Evolutionary conservation across 2,888 invertebrate species (phyloP), one percentile per base, ranked within the genome.

Genomic region (Plebejus melissa): DNA sequence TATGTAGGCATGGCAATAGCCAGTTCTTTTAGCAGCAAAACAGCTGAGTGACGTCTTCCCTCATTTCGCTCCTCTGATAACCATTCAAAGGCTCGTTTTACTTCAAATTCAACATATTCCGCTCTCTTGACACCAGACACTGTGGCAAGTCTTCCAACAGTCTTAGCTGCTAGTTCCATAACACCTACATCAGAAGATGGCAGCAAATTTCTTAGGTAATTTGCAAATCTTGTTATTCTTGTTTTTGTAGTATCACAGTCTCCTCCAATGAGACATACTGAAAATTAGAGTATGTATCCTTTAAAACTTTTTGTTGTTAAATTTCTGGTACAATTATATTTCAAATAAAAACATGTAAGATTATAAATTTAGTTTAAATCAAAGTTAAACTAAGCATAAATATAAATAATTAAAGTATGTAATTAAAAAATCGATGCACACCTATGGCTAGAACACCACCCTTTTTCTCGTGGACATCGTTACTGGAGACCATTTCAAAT

Each of bases 71-170:
- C 98, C 74, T 97, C 97, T 41, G 97, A 96, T 5, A 99, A 94
- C 98, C 98, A 99, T 87, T 99, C 99, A 86, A 98, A 97, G 1
- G 99, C 98, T 84, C 98, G 94, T 87, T 98, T 98, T 1, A 99
- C 98, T 91, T 99, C 99, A 93, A 98, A 98, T 83, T 99, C 99
- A n/a, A 99, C 98, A 86, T 99, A 98, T 85, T 99, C 98, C 0
- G 98, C 98, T 50, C 99, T 97, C 87, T 98, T 98, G 0, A 98
- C 98, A 16, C 99, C 99, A 0, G 97, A 98, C 28, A 97, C 96
- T 36, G 98, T 95, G 1, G 99, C 99, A 75, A 99, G 92, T 80
- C 97, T 97, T 0, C 99, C 99, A 80, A 99, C 96, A 4, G 99
- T 99, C 86, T 98, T 97, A 1, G 99, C 98, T 4, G 99, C 98